Conservation (phyloP, 2,888 invertebrate genomes). For the Troides oblongomaculatus region DNA sequence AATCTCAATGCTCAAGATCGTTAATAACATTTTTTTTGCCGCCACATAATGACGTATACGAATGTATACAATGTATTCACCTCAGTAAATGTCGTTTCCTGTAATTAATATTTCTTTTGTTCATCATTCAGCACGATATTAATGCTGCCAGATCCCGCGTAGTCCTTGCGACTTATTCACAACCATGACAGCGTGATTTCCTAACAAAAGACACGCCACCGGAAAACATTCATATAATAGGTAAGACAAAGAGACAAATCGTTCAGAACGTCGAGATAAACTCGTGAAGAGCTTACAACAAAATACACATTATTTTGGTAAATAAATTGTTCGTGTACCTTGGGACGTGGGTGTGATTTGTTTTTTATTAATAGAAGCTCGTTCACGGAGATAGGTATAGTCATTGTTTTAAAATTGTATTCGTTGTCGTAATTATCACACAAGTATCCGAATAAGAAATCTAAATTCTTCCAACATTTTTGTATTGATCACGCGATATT, state of each 20-base stretch:
- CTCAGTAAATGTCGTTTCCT: slow-evolving; percentile 3
- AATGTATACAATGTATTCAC: not conserved
- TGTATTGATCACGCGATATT: no score
- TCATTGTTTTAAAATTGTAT: not conserved
- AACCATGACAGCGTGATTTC: not conserved
- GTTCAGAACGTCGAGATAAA: slow-evolving; percentile 15
- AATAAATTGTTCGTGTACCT: not conserved
- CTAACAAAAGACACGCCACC: slow-evolving; percentile 19
- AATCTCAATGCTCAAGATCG: not conserved
- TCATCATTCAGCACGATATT: not conserved
- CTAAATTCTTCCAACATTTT: not conserved
- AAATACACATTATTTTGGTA: not conserved
- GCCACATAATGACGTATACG: not conserved
- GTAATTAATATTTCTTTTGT: slow-evolving; percentile 22
- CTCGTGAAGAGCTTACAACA: slow-evolving; percentile 4
- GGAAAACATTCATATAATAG: slow-evolving; percentile 13
- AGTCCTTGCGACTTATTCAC: slow-evolving; percentile 8
- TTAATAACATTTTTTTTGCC: not conserved
- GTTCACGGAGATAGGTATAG: not conserved
- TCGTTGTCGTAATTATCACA: not conserved
- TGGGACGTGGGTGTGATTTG: not conserved
- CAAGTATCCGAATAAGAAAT: no score
- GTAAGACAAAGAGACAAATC: slow-evolving; percentile 7
- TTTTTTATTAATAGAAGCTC: not conserved
- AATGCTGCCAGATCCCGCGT: slow-evolving; percentile 6